These are phyloP conservation scores for Chlorodrepanis virens DNA, from an alignment of 2,113 vertebrate species.

Conservation along the genomic window DNA sequence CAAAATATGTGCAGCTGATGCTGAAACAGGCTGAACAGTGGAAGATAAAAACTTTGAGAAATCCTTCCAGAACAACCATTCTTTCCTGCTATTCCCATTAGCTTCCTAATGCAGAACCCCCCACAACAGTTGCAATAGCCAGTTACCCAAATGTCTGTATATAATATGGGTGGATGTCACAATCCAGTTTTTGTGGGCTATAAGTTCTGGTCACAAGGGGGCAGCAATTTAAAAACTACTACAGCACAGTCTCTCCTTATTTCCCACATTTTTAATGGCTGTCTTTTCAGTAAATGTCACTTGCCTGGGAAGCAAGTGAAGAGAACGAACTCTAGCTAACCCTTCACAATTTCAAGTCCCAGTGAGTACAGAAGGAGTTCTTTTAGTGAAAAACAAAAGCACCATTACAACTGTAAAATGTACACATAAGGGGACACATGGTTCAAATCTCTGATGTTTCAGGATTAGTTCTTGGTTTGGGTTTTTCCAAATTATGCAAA, in stretches of 20 bases:
- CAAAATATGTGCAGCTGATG: conserved; percentile 89
- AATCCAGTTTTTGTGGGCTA: not conserved
- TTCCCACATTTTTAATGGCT: not conserved
- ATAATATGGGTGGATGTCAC: not conserved
- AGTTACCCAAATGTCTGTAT: not conserved
- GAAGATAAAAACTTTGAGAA: not conserved
- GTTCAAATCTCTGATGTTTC: not conserved
- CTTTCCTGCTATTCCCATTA: not conserved
- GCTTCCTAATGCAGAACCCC: not conserved
- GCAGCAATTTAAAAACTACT: conserved; percentile 40
- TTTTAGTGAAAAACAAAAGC: not conserved
- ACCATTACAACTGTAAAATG: not conserved
- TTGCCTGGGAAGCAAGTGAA: not conserved
- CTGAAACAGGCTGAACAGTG: conserved; percentile 86
- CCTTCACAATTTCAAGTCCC: not conserved
- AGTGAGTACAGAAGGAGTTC: not conserved
- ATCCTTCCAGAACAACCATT: not conserved
- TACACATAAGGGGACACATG: not conserved
- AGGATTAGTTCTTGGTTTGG: not conserved
- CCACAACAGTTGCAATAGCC: not conserved
- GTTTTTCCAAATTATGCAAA: not conserved
- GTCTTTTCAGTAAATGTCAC: not conserved
- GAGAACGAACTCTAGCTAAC: not conserved
- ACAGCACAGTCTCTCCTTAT: not conserved
- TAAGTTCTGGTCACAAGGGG: conserved; percentile 23